Conservation (phyloP, 2,797 vertebrate genomes). For the Melanotaenia nigrans region DNA sequence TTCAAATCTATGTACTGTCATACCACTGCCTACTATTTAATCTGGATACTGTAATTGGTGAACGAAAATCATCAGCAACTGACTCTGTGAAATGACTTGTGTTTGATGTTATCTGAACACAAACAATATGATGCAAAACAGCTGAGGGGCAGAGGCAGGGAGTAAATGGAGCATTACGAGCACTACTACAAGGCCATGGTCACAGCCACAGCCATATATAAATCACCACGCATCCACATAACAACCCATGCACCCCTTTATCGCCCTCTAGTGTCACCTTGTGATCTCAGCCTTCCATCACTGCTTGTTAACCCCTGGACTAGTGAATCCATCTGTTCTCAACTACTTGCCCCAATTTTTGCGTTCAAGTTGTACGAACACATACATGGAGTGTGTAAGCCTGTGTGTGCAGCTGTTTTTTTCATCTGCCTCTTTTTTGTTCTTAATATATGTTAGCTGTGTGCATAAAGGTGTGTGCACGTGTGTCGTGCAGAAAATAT, state of each 20-base stretch:
- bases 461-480: slow-evolving; percentile 8
- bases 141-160: neutral
- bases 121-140: slow-evolving; percentile 1
- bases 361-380: slow-evolving; percentile 11
- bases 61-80: neutral
- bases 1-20: neutral
- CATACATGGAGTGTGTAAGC: slow-evolving; percentile 7
- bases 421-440: neutral
- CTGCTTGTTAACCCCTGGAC: slow-evolving; percentile 49
- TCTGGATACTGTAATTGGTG: neutral
- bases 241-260: slow-evolving; percentile 58
- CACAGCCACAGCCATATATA: slow-evolving; percentile 22
- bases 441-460: slow-evolving; percentile 15
- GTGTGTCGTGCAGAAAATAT: slow-evolving; percentile 52
- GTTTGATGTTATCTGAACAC: neutral
- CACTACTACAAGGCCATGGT: slow-evolving; percentile 28
- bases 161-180: neutral
- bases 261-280: slow-evolving; percentile 82
- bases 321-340: slow-evolving; percentile 8
- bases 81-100: neutral
- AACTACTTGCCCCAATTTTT: slow-evolving; percentile 17
- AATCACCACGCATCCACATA: slow-evolving; percentile 26
- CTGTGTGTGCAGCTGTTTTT: slow-evolving; percentile 6
- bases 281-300: slow-evolving; percentile 47
- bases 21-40: neutral